Evolutionary conservation across 23 tunicate species (phyloP), one percentile per base, ranked within the genome.

Genomic region (Trididemnum clinides): DNA sequence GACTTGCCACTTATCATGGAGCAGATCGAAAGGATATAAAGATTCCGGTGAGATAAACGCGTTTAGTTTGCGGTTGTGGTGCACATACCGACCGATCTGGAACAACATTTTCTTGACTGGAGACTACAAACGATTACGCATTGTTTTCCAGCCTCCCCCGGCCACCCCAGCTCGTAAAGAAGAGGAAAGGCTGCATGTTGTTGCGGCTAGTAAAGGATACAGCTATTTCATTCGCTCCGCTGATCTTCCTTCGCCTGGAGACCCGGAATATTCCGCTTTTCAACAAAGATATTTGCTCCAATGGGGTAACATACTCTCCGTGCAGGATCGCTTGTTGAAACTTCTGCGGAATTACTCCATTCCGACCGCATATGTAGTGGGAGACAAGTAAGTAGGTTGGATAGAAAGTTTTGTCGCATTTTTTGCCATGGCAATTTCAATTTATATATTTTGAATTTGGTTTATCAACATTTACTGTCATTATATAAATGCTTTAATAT

Each of bases 101-200:
- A n/a, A n/a, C n/a, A n/a, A n/a, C n/a, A n/a, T n/a, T n/a, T n/a
- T n/a, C n/a, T n/a, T n/a, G n/a, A n/a, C n/a, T n/a, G n/a, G n/a
- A n/a, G n/a, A n/a, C n/a, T n/a, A n/a, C n/a, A n/a, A n/a, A n/a
- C n/a, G n/a, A n/a, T n/a, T n/a, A n/a, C 70, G 51, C 69, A 3
- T 54, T 80, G 30, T 23, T 20, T 5, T 58, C 2, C 64, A 87
- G 79, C 97, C 97, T 51, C 97, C 97, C 25, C 97, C 97, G 1
- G 97, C 81, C 64, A 92, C 97, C 34, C 97, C 97, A 1, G 97
- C 97, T 21, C 91, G 75, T 0, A 92, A 92, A 78, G 96, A 91
- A 37, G 91, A 92, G 62, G 92, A 88, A 51, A 82, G 83, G 28
- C 69, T 58, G 70, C 91, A 92, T 69, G 84, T 92, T 23, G 79